Evolutionary conservation across 2,797 vertebrate genomes (phyloP), one percentile per base, ranked within the genome.

Genomic region (Cuniculus paca): DNA sequence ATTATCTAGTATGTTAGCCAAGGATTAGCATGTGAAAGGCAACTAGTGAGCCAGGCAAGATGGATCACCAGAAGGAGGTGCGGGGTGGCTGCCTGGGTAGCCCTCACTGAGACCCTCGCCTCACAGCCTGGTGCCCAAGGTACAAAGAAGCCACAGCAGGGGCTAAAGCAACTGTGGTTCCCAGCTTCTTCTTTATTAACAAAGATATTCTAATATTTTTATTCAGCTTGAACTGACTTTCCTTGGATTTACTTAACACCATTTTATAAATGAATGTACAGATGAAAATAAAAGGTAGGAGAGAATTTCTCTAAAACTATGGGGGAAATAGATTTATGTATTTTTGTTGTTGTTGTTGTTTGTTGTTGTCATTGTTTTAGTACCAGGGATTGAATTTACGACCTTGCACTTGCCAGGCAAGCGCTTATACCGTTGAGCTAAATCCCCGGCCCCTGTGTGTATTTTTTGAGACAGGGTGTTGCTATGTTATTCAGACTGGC

Each of bases 281-380:
- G 54, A 63, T 87, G 39, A 93, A 91, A 91, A 92, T 83, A 79
- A 79, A 95, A 95, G 26, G 72, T 34, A 61, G 50, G 34, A 85
- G 88, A 84, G 48, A 94, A 60, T 85, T 85, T 75, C 58, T 94
- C 75, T 65, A 65, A 92, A 90, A 95, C 36, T 92, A 12, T 60
- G 14, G 20, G 16, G 50, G 39, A 12, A 60, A 26, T 19, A 54
- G 52, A 54, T 60, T 60, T 60, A 26, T 60, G 26, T 60, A 10
- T n/a, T n/a, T n/a, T n/a, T n/a, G n/a, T n/a, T n/a, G n/a, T n/a
- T n/a, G n/a, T n/a, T n/a, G n/a, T n/a, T n/a, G n/a, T n/a, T n/a
- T n/a, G n/a, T n/a, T n/a, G n/a, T n/a, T n/a, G n/a, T n/a, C n/a
- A n/a, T n/a, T n/a, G n/a, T n/a, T n/a, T n/a, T n/a, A n/a, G n/a